phyloP scores from a whole-genome alignment of 2,797 vertebrate genomes.

The Anabas testudineus region DNA sequence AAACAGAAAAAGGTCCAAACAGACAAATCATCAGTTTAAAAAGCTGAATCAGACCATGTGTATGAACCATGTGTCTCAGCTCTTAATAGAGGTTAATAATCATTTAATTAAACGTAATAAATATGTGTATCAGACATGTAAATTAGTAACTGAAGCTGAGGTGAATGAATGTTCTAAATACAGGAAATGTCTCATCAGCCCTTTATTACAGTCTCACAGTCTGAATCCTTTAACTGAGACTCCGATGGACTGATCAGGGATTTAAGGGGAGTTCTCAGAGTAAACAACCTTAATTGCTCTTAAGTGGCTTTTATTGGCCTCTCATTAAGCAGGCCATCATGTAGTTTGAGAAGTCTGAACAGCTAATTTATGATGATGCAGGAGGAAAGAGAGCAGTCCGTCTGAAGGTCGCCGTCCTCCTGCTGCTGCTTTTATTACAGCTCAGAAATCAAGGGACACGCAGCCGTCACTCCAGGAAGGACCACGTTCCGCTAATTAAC shows the following conservation, averaged over 20 bases:
- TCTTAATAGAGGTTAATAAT: too few species aligned
- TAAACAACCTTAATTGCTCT: constrained; percentile 19
- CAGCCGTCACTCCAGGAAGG: constrained; percentile 8
- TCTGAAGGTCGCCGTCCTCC: constrained; percentile 20
- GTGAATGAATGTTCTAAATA: too few species aligned
- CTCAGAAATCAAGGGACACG: background rate
- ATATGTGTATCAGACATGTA: too few species aligned
- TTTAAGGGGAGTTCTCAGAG: constrained; percentile 6
- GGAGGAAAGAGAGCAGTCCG: background rate
- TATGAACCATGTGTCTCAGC: too few species aligned
- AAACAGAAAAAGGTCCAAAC: too few species aligned
- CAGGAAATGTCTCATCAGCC: too few species aligned
- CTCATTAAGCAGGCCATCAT: background rate
- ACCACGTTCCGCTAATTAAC: constrained; percentile 29
- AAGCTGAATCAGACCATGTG: too few species aligned
- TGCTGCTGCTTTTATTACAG: background rate
- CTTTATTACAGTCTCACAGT: too few species aligned
- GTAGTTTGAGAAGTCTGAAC: constrained; percentile 14
- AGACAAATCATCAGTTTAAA: too few species aligned
- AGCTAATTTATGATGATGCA: background rate
- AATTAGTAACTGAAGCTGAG: too few species aligned
- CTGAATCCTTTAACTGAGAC: too few species aligned
- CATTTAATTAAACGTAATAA: too few species aligned
- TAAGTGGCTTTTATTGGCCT: constrained; percentile 18
- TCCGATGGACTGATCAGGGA: constrained; percentile 11